Evolutionary conservation across 2,797 vertebrate species (phyloP), one percentile per base, ranked within the genome.

Genomic region (Harpagifer antarcticus): DNA sequence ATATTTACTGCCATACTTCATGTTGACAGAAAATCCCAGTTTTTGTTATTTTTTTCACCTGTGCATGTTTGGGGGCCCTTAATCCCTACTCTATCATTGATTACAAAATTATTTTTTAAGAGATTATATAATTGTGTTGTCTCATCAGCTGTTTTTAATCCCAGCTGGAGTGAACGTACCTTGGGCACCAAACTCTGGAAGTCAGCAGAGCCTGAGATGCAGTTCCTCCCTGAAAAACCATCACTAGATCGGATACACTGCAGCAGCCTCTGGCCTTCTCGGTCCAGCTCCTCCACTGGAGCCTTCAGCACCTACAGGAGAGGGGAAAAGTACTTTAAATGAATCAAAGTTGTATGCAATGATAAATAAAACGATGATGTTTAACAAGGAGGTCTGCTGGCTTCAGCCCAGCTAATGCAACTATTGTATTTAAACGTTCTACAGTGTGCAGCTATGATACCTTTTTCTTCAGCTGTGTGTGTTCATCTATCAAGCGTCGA

Each of bases 131-230:
- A 19, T 57, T 31, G 1, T 43, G 33, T 6, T 19, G 16, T 31
- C 42, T 57, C 59, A 49, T 20, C 9, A 20, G 7, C 17, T 5
- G 1, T 10, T 3, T 50, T 2, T 44, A 19, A 13, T 58, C n/a
- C 33, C 11, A 27, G 23, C 5, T 57, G 17, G 2, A 62, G 17
- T 7, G 10, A 23, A 0, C 9, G 52, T 69, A 92, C 92, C 95
- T 99, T 99, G 82, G 98, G 98, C 89, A 99, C 98, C 71, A 99
- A 91, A 70, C 98, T 99, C 93, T 99, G 98, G 93, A 99, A 99
- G 92, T 99, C 98, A 0, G 98, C 96, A 49, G 97, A 97, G 82
- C 98, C 98, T 0, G 98, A 98, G 93, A 98, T 97, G 91, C 98
- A 99, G 94, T 97, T 98, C 84, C 97, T 96, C 80, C 98, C 97